Conservation (phyloP, 2,113 vertebrate genomes). For the Cavia aperea region DNA sequence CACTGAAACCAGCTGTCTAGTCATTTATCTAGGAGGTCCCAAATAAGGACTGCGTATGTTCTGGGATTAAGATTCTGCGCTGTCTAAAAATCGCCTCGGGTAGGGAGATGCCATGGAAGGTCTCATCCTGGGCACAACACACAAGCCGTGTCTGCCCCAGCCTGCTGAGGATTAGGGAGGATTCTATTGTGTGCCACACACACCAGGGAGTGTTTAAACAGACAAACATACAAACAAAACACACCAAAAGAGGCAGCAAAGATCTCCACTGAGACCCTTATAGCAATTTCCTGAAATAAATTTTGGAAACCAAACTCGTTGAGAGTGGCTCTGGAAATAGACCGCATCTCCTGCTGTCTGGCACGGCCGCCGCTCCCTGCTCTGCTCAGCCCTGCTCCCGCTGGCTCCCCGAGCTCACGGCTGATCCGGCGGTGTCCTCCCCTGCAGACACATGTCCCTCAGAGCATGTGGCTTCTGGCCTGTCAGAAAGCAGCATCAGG, state of each 20-base stretch:
- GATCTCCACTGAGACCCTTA: neutral
- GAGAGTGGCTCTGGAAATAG: neutral
- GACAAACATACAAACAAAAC: conserved; percentile 21
- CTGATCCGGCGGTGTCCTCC: neutral
- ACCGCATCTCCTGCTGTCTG: neutral
- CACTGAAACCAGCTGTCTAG: neutral
- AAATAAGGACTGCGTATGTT: neutral
- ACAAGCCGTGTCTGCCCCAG: neutral
- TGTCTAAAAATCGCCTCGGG: neutral
- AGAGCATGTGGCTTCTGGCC: neutral
- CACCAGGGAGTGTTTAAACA: neutral
- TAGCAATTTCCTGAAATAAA: neutral
- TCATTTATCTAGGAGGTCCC: neutral
- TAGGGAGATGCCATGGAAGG: neutral
- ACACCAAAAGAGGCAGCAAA: neutral
- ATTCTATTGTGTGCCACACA: neutral
- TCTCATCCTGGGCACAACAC: neutral
- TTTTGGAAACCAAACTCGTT: neutral
- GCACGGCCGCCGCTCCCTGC: neutral
- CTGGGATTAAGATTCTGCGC: neutral
- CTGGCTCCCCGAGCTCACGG: neutral
- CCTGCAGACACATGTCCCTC: neutral
- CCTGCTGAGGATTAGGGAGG: neutral
- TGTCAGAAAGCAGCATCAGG: rapidly evolving
- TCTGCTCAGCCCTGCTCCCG: neutral